Conservation (phyloP, 1,140 invertebrate genomes). For the Phocides pigmalion region DNA sequence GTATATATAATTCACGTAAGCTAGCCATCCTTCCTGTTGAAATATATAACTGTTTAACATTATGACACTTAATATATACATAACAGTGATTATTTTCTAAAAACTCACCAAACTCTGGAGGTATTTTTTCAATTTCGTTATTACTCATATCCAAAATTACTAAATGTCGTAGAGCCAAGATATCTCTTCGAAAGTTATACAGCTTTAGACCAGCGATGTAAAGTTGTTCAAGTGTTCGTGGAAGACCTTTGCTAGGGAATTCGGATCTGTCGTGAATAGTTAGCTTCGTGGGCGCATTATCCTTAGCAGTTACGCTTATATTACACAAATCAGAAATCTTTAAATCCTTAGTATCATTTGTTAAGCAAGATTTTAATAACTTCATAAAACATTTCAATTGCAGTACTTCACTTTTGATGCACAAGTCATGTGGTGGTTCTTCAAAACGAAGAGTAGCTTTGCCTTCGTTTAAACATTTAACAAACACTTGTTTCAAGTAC, state of each 20-base stretch:
- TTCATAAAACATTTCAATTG: slow-evolving; percentile 88
- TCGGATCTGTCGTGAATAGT: slow-evolving; percentile 85
- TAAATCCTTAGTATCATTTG: slow-evolving; percentile 82
- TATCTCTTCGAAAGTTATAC: slow-evolving; percentile 87
- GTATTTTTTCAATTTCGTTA: slow-evolving; percentile 90
- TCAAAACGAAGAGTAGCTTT: slow-evolving; percentile 90
- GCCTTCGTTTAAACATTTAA: slow-evolving; percentile 88
- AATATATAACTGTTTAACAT: slow-evolving; percentile 26
- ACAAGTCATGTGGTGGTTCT: slow-evolving; percentile 88
- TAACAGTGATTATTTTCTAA: not conserved
- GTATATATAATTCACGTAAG: slow-evolving; percentile 88
- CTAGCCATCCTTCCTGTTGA: slow-evolving; percentile 82
- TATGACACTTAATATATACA: no score
- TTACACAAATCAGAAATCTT: slow-evolving; percentile 73
- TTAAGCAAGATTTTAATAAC: slow-evolving; percentile 85
- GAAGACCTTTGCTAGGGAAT: slow-evolving; percentile 88
- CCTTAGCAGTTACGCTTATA: slow-evolving; percentile 82
- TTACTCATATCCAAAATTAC: slow-evolving; percentile 89
- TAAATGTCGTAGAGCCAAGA: slow-evolving; percentile 87
- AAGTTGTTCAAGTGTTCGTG: slow-evolving; percentile 85
- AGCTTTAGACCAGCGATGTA: slow-evolving; percentile 85
- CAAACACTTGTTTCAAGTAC: slow-evolving; percentile 87
- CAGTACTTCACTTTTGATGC: slow-evolving; percentile 87
- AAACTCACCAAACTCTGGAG: slow-evolving; percentile 87
- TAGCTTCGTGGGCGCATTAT: slow-evolving; percentile 84